Conservation (phyloP, 1,140 invertebrate species). For the Geopemphigus sp. region DNA sequence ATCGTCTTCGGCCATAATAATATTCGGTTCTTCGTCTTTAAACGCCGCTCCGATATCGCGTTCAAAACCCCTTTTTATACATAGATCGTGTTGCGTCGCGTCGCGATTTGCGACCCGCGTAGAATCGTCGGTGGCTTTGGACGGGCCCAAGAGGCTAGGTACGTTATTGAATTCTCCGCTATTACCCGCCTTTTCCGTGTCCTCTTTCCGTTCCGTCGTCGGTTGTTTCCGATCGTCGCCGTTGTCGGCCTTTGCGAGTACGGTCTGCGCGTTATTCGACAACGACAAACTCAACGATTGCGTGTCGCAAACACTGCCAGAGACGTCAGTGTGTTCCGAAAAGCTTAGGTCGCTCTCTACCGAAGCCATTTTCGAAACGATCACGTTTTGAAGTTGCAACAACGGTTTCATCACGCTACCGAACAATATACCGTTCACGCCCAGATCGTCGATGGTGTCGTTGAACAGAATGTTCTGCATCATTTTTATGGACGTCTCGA, state of each 20-base stretch:
- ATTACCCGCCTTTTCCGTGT: not conserved
- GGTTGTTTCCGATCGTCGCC: not conserved
- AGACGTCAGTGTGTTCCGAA: conserved; percentile 29
- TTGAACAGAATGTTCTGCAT: conserved; percentile 41
- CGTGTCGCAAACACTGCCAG: not conserved
- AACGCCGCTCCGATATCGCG: conserved; percentile 52
- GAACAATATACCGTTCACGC: conserved; percentile 31
- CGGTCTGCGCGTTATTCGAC: not conserved
- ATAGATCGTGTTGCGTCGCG: conserved; percentile 46
- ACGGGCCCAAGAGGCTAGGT: too few species aligned
- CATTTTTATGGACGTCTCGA: conserved; percentile 51
- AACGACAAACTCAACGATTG: conserved; percentile 22
- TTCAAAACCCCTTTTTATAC: conserved; percentile 51
- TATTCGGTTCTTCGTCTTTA: conserved; percentile 52
- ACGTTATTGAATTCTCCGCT: too few species aligned
- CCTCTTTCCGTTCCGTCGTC: not conserved
- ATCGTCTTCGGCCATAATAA: conserved; percentile 39
- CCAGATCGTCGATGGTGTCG: conserved; percentile 32
- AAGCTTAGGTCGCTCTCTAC: conserved; percentile 41
- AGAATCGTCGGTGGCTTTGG: not conserved
- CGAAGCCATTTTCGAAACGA: conserved; percentile 39
- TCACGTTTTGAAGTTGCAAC: conserved; percentile 35
- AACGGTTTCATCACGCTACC: conserved; percentile 33
- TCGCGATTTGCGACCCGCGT: not conserved
- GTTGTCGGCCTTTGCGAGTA: not conserved